Base-by-base conservation (phyloP, 2,797 vertebrate species). In the Columba guinea region DNA sequence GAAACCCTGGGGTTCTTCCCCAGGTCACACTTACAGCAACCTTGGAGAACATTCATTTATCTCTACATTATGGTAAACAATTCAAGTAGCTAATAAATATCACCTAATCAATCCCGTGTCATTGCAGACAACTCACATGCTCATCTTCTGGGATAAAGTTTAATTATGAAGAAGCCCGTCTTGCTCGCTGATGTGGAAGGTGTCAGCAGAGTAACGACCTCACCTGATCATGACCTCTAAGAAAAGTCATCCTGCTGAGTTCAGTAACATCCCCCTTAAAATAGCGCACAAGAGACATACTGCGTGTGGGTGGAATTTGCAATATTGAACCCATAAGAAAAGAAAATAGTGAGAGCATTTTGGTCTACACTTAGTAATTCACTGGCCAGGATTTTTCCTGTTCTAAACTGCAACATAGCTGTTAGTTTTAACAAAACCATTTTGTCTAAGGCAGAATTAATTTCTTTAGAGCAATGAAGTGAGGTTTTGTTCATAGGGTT, bases 341-440 rank as follows among this genome's bases (percentile, higher is more conserved):
- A 58, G 73, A 88, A 70, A 58, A 88, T 67, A 96, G 56, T 71
- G 89, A 91, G 84, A 84, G 74, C 63, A 84, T 95, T 96, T 94
- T 95, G 59, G 74, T 90, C 73, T 59, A 49, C 39, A 23, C 85
- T 94, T 77, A 51, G 63, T 59, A 62, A 93, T 79, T 84, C 67
- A 60, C 52, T 94, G 85, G 32, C 49, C 89, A 64, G 85, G 85
- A 83, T 74, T 91, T 64, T 94, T 79, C 94, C 94, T 91, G 80
- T 90, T 96, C 91, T 94, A 34, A 85, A 93, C 80, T 71, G 93
- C 82, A 96, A 74, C 71, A 77, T 35, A 97, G 96, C 87, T 90
- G 86, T 90, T 94, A 83, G 94, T 95, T 96, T 96, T 96, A 91
- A 96, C 94, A 97, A 96, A 96, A 94, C 65, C 23, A 9, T 97